phyloP scores from a whole-genome alignment of 2,113 vertebrate genomes.

The Otis tarda region DNA sequence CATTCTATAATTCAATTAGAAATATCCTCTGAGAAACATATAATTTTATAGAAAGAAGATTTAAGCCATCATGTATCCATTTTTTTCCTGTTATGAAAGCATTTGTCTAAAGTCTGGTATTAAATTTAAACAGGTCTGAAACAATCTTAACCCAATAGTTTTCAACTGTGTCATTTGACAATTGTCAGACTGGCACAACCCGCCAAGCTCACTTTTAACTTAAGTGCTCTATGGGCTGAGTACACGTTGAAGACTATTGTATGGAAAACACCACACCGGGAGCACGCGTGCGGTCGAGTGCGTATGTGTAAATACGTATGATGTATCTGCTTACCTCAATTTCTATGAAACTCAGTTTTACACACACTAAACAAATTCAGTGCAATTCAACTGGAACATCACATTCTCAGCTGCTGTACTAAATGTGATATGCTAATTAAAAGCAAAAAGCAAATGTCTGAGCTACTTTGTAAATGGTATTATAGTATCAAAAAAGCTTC shows the following conservation, averaged over 20 bases:
- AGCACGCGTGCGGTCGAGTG: accelerated
- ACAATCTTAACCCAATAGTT: constrained; percentile 50
- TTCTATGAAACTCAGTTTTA: neutral
- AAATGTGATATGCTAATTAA: neutral
- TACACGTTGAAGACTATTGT: neutral
- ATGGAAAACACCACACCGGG: neutral
- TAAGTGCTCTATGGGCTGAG: neutral
- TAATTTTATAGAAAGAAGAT: constrained; percentile 75
- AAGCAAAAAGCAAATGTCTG: neutral
- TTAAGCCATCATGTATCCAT: constrained; percentile 70
- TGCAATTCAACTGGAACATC: neutral
- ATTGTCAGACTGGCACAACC: neutral
- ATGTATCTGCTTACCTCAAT: accelerated
- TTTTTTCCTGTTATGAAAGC: constrained; percentile 71
- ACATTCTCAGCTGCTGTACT: neutral
- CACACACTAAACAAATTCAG: neutral
- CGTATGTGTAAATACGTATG: accelerated
- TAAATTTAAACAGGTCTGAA: constrained; percentile 70
- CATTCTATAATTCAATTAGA: constrained; percentile 79
- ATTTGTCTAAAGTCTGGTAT: constrained; percentile 68
- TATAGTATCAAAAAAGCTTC: neutral
- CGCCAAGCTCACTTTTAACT: neutral
- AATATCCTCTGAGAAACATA: constrained; percentile 75
- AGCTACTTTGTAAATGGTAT: neutral
- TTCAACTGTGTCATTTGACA: constrained; percentile 21